Percentiles rank a stretch among this genome's conserved stretches.
These are phyloP conservation scores for Tetramorium simillimum DNA, from an alignment of 1,140 invertebrate genomes.

Conservation along the genomic window DNA sequence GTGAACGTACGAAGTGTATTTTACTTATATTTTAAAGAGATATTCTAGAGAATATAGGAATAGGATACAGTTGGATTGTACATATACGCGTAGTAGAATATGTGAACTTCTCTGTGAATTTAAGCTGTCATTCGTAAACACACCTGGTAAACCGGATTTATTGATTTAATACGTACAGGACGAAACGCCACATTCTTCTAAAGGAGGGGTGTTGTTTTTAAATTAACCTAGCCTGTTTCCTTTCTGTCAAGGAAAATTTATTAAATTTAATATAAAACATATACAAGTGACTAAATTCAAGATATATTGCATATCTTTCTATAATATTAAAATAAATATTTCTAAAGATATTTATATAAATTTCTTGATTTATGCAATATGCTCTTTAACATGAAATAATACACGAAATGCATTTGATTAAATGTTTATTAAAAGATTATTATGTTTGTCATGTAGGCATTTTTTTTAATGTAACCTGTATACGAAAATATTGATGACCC, in stretches of 20 bases:
- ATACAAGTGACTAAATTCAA: slow-evolving; percentile 33
- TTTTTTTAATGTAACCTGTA: background rate
- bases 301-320: background rate
- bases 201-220: background rate
- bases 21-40: background rate
- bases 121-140: background rate
- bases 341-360: background rate
- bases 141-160: background rate
- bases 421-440: slow-evolving; percentile 35
- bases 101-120: background rate
- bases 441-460: background rate
- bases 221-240: background rate
- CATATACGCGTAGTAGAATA: background rate
- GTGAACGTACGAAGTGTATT: background rate
- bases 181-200: background rate
- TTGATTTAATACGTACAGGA: slow-evolving; percentile 46
- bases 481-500: slow-evolving; percentile 20
- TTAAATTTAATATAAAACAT: background rate
- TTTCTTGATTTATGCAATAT: background rate
- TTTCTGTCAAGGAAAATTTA: slow-evolving; percentile 1
- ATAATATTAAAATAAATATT: background rate
- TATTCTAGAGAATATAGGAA: background rate
- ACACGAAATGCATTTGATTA: background rate
- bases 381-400: background rate
- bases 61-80: background rate